Evolutionary conservation across 2,888 invertebrate genomes (phyloP).

Genomic region (Fissipunctia ypsillon): DNA sequence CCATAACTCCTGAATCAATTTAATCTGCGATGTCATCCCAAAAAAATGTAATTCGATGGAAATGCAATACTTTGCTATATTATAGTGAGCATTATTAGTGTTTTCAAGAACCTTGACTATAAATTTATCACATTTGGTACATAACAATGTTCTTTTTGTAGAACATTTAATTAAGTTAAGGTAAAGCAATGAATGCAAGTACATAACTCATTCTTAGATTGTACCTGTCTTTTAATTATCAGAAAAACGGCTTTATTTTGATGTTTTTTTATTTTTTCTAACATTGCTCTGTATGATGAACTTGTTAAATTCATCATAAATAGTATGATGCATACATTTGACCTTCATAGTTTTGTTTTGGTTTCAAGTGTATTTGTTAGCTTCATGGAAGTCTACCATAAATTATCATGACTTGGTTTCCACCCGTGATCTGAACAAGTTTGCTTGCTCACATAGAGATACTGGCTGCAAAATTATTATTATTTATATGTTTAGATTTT

Average conservation of each 20-base stretch:
- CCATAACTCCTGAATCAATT: conserved; percentile 2
- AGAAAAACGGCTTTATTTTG: background rate
- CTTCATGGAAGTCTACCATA: background rate
- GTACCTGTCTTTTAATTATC: background rate
- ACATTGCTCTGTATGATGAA: background rate
- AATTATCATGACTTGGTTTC: background rate
- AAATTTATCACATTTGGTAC: background rate
- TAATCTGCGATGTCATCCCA: conserved; percentile 23
- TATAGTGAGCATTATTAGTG: background rate
- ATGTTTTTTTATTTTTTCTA: background rate
- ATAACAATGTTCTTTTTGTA: background rate
- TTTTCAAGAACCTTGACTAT: conserved; percentile 39
- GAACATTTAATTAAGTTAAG: background rate
- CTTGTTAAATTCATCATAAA: background rate
- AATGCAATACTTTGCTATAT: conserved; percentile 1
- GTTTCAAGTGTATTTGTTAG: conserved; percentile 1
- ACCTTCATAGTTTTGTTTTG: conserved; percentile 24
- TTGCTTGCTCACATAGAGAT: background rate
- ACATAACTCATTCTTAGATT: background rate
- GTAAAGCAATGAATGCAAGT: background rate
- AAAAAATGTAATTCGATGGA: conserved; percentile 5
- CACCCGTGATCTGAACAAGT: background rate
- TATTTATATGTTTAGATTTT: background rate
- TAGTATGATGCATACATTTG: conserved; percentile 1
- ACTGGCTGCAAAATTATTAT: background rate